phyloP scores from a whole-genome alignment of 2,888 invertebrate species.

The Bombylius major region DNA sequence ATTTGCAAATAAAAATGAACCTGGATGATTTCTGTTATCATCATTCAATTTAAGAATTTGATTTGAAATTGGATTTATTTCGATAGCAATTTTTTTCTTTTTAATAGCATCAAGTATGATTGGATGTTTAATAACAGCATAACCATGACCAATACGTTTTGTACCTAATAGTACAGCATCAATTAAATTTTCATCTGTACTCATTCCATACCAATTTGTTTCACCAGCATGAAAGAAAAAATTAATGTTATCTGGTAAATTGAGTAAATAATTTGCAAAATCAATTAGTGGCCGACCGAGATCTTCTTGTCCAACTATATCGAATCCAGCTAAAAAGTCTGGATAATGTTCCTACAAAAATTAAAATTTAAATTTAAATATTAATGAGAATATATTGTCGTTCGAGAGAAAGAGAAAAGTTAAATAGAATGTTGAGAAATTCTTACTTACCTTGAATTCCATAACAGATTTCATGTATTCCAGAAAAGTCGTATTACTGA shows the following conservation, averaged over 20 bases:
- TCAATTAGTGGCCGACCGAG: slow-evolving; percentile 48
- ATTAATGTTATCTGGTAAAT: slow-evolving; percentile 40
- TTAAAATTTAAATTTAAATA: background rate
- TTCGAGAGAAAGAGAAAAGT: background rate
- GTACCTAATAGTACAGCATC: slow-evolving; percentile 65
- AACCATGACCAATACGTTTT: slow-evolving; percentile 67
- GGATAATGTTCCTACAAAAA: slow-evolving; percentile 41
- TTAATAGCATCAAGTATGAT: slow-evolving; percentile 44
- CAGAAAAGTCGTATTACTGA: slow-evolving; percentile 32
- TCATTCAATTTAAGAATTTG: slow-evolving; percentile 54
- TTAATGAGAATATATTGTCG: background rate
- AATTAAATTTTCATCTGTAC: slow-evolving; percentile 57
- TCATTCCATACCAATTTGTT: slow-evolving; percentile 58
- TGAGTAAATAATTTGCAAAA: slow-evolving; percentile 44
- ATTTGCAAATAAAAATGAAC: slow-evolving; percentile 47
- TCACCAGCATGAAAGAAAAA: slow-evolving; percentile 76
- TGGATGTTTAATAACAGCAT: slow-evolving; percentile 62
- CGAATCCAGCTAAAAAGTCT: slow-evolving; percentile 60
- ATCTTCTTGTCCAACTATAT: slow-evolving; percentile 72
- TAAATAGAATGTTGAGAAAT: background rate
- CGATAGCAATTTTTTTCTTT: slow-evolving; percentile 51
- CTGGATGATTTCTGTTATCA: slow-evolving; percentile 67
- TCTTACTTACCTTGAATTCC: slow-evolving; percentile 23
- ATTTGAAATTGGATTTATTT: slow-evolving; percentile 70
- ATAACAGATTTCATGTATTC: slow-evolving; percentile 35